A percentile compares a stretch with the other conserved stretches of the same genome.
Conservation (phyloP, 2,888 invertebrate genomes). For the Metallyticus violacea region DNA sequence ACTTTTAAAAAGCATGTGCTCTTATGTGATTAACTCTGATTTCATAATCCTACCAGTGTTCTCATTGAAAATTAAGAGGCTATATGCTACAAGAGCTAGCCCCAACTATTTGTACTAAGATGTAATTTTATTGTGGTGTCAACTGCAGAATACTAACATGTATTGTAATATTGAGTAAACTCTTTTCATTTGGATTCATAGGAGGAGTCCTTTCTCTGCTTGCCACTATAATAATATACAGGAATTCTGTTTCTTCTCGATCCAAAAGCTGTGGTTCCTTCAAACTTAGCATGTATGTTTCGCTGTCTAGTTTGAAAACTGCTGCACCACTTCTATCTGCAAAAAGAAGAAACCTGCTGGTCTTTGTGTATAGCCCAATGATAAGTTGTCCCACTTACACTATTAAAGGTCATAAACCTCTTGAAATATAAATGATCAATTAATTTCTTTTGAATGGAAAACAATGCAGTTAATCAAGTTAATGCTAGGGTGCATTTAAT, state of each 20-base stretch:
- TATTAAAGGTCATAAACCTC: too few species aligned
- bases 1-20: too few species aligned
- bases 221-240: not conserved
- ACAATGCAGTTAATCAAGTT: not conserved
- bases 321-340: not conserved
- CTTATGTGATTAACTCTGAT: too few species aligned
- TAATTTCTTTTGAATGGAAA: not conserved
- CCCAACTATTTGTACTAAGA: too few species aligned
- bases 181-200: not conserved
- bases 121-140: too few species aligned
- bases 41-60: too few species aligned
- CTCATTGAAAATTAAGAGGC: too few species aligned
- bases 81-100: too few species aligned
- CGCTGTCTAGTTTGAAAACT: not conserved
- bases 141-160: not conserved
- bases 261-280: not conserved
- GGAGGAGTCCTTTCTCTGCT: not conserved
- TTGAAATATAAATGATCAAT: too few species aligned
- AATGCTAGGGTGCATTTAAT: not conserved
- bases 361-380: not conserved
- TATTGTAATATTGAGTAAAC: not conserved
- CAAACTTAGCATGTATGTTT: not conserved
- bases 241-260: not conserved
- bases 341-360: not conserved
- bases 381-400: too few species aligned